Evolutionary conservation across 2,888 invertebrate species (phyloP), one percentile per base, ranked within the genome.

Genomic region (Protophormia terraenovae): DNA sequence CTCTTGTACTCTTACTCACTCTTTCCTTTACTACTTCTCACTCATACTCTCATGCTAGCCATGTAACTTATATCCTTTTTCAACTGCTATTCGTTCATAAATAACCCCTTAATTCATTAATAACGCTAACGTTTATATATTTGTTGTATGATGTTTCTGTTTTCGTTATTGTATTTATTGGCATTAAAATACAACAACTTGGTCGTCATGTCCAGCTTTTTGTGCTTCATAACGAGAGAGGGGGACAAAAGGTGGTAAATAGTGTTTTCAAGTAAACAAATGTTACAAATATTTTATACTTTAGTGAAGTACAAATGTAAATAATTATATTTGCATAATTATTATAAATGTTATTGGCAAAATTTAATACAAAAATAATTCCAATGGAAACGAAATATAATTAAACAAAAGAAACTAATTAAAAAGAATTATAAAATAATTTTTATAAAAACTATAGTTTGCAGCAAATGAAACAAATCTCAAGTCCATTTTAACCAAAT

Each of bases 291-390:
- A 35, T 67, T 64, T 27, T 67, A 41, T 24, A 32, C 53, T 27
- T 47, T 5, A 53, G n/a, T n/a, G n/a, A n/a, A 7, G 41, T 24
- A 41, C 41, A 45, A 71, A 62, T 16, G 53, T 64, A 19, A 62
- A 69, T 83, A 77, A 84, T 72, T 81, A 77, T 77, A 81, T 77
- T 84, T 72, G 50, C 72, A 84, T 81, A 84, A 84, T 84, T 84
- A 77, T 80, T n/a, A n/a, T n/a, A n/a, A n/a, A n/a, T n/a, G n/a
- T n/a, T n/a, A n/a, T n/a, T n/a, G n/a, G n/a, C n/a, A n/a, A n/a
- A n/a, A n/a, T n/a, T n/a, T n/a, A 50, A 22, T 69, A 7, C 10
- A 22, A 6, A 53, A 69, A 35, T 32, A 32, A 19, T 47, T 47
- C 12, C 32, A 58, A 7, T 3, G n/a, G n/a, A n/a, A n/a, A n/a